Evolutionary conservation across 2,113 vertebrate species (phyloP).

Genomic region (Chlorodrepanis virens): DNA sequence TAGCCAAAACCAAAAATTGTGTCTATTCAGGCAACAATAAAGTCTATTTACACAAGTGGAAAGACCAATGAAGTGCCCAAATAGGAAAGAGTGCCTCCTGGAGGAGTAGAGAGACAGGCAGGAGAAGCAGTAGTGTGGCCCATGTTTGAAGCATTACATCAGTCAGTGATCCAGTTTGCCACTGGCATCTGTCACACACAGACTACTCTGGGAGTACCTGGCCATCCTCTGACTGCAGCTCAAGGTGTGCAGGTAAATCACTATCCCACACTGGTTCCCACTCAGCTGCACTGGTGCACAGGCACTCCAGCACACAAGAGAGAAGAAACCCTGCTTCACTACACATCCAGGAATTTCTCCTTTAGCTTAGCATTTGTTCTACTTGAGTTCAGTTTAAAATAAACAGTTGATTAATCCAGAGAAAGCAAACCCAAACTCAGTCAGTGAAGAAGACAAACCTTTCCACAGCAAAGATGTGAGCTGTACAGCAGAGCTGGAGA

Average conservation of each 20-base stretch:
- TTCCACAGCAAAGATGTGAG: neutral
- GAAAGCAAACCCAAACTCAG: neutral
- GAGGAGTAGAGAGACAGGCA: neutral
- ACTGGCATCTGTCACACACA: accelerated
- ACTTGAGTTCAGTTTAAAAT: neutral
- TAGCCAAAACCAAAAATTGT: neutral
- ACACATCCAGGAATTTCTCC: neutral
- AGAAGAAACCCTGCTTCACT: neutral
- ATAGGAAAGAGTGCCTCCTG: neutral
- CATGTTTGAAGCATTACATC: accelerated
- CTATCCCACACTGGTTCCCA: neutral
- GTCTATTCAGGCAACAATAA: neutral
- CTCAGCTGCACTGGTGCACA: accelerated
- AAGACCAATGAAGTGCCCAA: neutral
- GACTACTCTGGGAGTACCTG: neutral
- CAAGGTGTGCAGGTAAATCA: neutral
- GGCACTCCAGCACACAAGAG: accelerated
- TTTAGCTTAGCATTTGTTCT: neutral
- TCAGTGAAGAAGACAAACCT: neutral
- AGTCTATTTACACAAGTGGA: neutral
- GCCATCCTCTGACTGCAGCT: neutral
- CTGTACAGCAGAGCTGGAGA: neutral
- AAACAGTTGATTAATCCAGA: neutral
- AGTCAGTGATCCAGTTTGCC: neutral
- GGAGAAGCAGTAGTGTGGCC: neutral